Conservation (phyloP, 2,888 invertebrate genomes). For the Cyclophora albipunctata region DNA sequence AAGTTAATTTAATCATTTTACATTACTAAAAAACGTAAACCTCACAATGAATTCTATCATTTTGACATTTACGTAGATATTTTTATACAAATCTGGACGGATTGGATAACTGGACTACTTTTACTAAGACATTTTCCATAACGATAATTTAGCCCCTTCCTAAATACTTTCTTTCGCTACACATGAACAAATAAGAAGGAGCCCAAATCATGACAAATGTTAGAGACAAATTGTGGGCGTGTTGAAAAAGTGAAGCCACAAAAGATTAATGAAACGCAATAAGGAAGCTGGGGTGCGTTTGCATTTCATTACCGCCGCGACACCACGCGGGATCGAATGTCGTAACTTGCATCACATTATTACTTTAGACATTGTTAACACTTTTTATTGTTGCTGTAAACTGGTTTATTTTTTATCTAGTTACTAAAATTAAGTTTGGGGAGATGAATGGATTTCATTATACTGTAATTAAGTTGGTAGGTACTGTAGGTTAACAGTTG, state of each 20-base stretch:
- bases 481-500: too few species aligned
- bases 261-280: constrained; percentile 56
- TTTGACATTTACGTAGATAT: too few species aligned
- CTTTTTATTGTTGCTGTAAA: not conserved
- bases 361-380: not conserved
- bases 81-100: too few species aligned
- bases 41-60: too few species aligned
- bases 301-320: constrained; percentile 50
- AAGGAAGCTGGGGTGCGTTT: constrained; percentile 47
- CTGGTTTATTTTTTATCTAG: not conserved
- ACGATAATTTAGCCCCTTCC: not conserved
- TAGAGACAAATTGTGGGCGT: constrained; percentile 49
- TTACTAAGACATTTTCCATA: too few species aligned
- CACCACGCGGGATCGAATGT: constrained; percentile 15
- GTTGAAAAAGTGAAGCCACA: constrained; percentile 55
- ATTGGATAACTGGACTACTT: too few species aligned
- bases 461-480: too few species aligned
- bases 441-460: too few species aligned
- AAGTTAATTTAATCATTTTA: too few species aligned
- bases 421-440: too few species aligned
- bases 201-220: constrained; percentile 51
- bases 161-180: constrained; percentile 20
- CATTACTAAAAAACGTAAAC: too few species aligned
- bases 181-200: constrained; percentile 31
- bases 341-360: constrained; percentile 10